A percentile compares a stretch with the other conserved stretches of the same genome.
Evolutionary conservation across 2,888 invertebrate species (phyloP).

Genomic region (Drosophila kanekoi): DNA sequence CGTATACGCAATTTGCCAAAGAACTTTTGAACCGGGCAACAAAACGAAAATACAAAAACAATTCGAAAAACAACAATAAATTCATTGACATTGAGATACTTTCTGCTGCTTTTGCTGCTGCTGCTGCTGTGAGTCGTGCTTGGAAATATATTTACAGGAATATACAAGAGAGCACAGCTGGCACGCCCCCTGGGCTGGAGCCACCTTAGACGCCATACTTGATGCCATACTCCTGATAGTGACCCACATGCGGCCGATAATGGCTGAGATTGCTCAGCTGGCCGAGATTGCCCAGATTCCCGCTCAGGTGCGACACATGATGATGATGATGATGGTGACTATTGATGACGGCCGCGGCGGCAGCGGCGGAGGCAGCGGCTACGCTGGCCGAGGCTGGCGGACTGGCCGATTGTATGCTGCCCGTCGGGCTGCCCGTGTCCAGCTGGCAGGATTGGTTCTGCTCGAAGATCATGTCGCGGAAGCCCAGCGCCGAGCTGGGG

Average conservation of each 20-base stretch:
- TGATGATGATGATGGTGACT: conserved; percentile 84
- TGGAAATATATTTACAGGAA: conserved; percentile 72
- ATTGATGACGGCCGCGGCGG: conserved; percentile 81
- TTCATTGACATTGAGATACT: conserved; percentile 60
- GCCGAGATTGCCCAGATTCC: conserved; percentile 83
- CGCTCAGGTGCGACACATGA: conserved; percentile 80
- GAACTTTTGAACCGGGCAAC: conserved; percentile 1
- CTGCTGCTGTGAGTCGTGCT: conserved; percentile 65
- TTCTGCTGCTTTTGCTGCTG: conserved; percentile 27
- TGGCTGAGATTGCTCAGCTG: conserved; percentile 84
- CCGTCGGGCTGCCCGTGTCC: conserved; percentile 85
- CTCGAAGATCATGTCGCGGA: conserved; percentile 85
- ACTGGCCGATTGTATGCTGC: conserved; percentile 85
- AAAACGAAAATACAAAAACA: conserved; percentile 25
- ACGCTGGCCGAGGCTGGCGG: conserved; percentile 81
- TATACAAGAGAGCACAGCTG: conserved; percentile 75
- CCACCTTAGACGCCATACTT: conserved; percentile 84
- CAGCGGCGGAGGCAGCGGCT: conserved; percentile 74
- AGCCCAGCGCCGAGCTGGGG: conserved; percentile 79
- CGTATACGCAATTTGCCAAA: conserved; percentile 48
- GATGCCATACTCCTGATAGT: conserved; percentile 85
- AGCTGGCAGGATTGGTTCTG: conserved; percentile 85
- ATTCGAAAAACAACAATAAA: conserved; percentile 30
- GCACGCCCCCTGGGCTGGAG: conserved; percentile 18
- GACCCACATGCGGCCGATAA: conserved; percentile 84